Base-by-base conservation (phyloP, 1,140 invertebrate genomes). In the Mya arenaria region DNA sequence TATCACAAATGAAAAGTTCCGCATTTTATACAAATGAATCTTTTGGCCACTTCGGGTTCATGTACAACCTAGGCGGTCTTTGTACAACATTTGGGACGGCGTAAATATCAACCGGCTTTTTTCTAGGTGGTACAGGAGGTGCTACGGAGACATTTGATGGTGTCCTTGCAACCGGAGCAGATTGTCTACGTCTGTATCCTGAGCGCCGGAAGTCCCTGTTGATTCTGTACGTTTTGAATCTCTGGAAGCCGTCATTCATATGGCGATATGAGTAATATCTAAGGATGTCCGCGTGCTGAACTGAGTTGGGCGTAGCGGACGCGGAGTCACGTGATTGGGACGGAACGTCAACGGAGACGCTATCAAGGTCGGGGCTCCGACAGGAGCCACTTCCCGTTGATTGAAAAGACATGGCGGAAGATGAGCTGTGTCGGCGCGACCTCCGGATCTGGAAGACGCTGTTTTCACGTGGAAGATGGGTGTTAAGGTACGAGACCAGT, bases 181-280 rank as follows among this genome's bases (percentile, higher is more conserved):
- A 17, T 41, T 74, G 19, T 41, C 41, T 41, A n/a, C 32, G 62
- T 74, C 37, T 58, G 28, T 39, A 48, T 17, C 68, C 52, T 32
- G 68, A 44, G 3, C 39, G 25, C 17, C 68, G 39, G 48, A 32
- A 62, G 19, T 74, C 72, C 28, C 56, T 58, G 23, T 74, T 74
- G n/a, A 74, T 36, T 6, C 72, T 32, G n/a, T 60, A 74, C 1
- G 72, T 74, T 13, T 62, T 62, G n/a, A 74, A 74, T 17, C 56
- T 17, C 58, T 74, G 56, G 17, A 74, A 74, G 19, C 72, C 72
- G 28, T 74, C 72, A 25, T 56, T 66, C 65, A 79, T 68, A 41
- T 79, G 75, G 44, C 65, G 44, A 52, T 79, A 79, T 19, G 75
- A 79, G 58, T 79, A 79, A 28, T 79, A 79, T 1, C 75, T 25